Conservation (phyloP, 2,113 vertebrate species). For the Sebastes fasciatus region DNA sequence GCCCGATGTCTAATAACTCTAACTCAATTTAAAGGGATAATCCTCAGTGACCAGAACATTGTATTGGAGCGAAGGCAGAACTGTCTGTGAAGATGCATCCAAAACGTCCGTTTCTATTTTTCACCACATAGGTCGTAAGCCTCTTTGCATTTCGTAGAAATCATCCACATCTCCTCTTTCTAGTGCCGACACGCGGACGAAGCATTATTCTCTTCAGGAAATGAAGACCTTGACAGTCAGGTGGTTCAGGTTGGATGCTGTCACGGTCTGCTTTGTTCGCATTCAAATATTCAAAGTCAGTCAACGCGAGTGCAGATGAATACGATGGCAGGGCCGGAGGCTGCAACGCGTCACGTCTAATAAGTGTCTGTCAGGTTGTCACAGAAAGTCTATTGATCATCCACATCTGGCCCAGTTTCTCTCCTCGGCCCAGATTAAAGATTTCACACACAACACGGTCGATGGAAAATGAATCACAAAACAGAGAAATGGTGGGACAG, state of each 20-base stretch:
- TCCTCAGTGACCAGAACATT: background rate
- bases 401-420: slow-evolving; percentile 59
- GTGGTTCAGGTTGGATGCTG: slow-evolving; percentile 19
- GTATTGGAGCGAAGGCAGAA: background rate
- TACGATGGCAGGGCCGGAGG: slow-evolving; percentile 44
- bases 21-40: too few species aligned
- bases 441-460: slow-evolving; percentile 37
- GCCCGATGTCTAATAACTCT: too few species aligned
- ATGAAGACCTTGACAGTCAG: slow-evolving; percentile 18
- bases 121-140: too few species aligned
- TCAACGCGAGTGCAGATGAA: slow-evolving; percentile 26
- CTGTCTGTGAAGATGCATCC: background rate
- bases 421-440: slow-evolving; percentile 36
- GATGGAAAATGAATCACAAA: slow-evolving; percentile 41
- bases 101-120: background rate
- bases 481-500: slow-evolving; percentile 29
- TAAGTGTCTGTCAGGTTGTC: slow-evolving; percentile 56
- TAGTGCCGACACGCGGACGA: background rate
- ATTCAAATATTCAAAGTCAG: slow-evolving; percentile 50
- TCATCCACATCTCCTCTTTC: background rate
- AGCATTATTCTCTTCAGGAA: slow-evolving; percentile 7
- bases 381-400: slow-evolving; percentile 59
- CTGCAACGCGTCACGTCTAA: slow-evolving; percentile 50
- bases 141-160: slow-evolving; percentile 1
- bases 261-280: slow-evolving; percentile 30